A percentile compares a stretch with the other conserved stretches of the same genome.
Conservation (phyloP, 2,797 vertebrate genomes). For the Periophthalmus magnuspinnatus region DNA sequence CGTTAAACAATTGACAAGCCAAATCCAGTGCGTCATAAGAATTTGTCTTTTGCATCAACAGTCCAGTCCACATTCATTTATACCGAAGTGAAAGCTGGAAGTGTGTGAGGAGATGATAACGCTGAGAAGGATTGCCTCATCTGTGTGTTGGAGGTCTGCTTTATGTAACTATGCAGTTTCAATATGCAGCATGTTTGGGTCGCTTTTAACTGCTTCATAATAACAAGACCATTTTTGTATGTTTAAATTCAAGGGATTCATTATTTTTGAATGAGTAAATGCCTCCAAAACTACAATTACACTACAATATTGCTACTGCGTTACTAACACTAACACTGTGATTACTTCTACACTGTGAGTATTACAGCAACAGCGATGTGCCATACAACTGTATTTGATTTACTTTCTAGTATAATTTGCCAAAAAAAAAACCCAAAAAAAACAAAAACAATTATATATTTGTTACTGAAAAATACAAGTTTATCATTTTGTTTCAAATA, state of each 20-base stretch:
- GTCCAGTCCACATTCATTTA: slow-evolving; percentile 3
- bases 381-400: not conserved
- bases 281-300: too few relatives aligned
- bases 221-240: not conserved
- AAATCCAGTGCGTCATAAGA: not conserved
- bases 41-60: not conserved
- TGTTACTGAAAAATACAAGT: too few relatives aligned
- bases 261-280: not conserved
- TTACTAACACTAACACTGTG: too few relatives aligned
- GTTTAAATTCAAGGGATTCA: not conserved
- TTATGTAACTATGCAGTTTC: slow-evolving; percentile 1
- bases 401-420: not conserved
- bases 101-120: slow-evolving; percentile 1
- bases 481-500: too few relatives aligned
- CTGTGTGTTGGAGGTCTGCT: not conserved
- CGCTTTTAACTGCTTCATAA: not conserved
- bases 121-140: not conserved
- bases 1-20: not conserved
- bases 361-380: not conserved
- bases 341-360: not conserved
- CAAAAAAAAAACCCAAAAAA: too few relatives aligned
- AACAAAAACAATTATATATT: too few relatives aligned
- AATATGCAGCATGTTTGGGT: not conserved
- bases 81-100: not conserved
- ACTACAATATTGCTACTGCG: too few relatives aligned